Evolutionary conservation across 2,888 invertebrate genomes (phyloP).

Genomic region (Buathra laborator): DNA sequence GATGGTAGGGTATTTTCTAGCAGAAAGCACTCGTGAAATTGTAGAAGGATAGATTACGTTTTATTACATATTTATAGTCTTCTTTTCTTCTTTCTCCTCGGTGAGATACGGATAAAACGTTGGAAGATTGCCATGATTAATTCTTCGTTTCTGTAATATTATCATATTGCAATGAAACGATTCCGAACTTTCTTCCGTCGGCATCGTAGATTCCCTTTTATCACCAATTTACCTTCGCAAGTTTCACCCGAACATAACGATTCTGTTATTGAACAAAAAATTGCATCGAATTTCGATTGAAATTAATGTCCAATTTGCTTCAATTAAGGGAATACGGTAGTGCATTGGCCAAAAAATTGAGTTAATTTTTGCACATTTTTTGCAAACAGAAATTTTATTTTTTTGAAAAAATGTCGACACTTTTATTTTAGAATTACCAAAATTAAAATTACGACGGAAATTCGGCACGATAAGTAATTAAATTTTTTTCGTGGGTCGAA

Average conservation of each 20-base stretch:
- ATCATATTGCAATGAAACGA: constrained; percentile 4
- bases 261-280: too few species aligned
- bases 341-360: too few species aligned
- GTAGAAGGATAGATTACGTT: constrained; percentile 48
- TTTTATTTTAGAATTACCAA: too few species aligned
- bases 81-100: not conserved
- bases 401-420: too few species aligned
- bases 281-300: too few species aligned
- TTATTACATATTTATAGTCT: constrained; percentile 61
- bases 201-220: not conserved
- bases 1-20: constrained; percentile 36
- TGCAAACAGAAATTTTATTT: too few species aligned
- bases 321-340: too few species aligned
- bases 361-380: too few species aligned
- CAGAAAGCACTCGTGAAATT: constrained; percentile 53
- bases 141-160: constrained; percentile 9
- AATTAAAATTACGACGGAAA: not conserved
- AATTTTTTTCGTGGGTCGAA: not conserved
- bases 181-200: not conserved
- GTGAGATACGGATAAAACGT: constrained; percentile 21
- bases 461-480: not conserved
- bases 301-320: too few species aligned
- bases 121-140: constrained; percentile 34
- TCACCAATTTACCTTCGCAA: not conserved
- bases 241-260: not conserved